Conservation (phyloP, 2,113 vertebrate genomes). For the Macroglossus sobrinus region DNA sequence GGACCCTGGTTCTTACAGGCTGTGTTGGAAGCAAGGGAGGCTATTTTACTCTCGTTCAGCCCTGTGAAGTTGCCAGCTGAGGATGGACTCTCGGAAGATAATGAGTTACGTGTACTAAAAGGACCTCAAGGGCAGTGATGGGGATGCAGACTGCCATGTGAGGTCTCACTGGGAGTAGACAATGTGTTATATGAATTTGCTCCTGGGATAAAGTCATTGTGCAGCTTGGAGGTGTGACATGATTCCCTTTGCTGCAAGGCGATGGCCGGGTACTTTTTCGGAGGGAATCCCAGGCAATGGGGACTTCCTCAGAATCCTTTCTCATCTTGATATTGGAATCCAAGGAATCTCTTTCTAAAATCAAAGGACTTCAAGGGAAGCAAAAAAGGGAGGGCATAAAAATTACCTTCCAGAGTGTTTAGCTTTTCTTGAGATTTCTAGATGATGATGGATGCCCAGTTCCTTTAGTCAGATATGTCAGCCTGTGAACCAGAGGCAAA, state of each 20-base stretch:
- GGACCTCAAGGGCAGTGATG: not conserved
- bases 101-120: not conserved
- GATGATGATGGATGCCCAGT: not conserved
- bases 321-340: not conserved
- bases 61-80: not conserved
- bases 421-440: not conserved
- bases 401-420: not conserved
- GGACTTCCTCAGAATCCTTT: not conserved
- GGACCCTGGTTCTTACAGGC: not conserved
- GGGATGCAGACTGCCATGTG: accelerated
- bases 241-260: not conserved
- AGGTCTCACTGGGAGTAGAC: not conserved
- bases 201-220: not conserved
- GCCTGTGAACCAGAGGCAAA: slow-evolving; percentile 34
- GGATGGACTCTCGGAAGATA: not conserved
- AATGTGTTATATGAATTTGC: too few species aligned
- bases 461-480: slow-evolving; percentile 29
- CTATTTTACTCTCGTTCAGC: not conserved
- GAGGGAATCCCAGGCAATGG: not conserved
- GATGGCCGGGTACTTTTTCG: not conserved
- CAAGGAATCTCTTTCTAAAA: not conserved
- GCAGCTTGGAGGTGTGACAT: too few species aligned
- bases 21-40: not conserved
- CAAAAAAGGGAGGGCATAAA: not conserved
- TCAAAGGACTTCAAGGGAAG: not conserved